A percentile compares a stretch with the other conserved stretches of the same genome.
Evolutionary conservation across 2,888 invertebrate genomes (phyloP).

Genomic region (Blastobasis adustella): DNA sequence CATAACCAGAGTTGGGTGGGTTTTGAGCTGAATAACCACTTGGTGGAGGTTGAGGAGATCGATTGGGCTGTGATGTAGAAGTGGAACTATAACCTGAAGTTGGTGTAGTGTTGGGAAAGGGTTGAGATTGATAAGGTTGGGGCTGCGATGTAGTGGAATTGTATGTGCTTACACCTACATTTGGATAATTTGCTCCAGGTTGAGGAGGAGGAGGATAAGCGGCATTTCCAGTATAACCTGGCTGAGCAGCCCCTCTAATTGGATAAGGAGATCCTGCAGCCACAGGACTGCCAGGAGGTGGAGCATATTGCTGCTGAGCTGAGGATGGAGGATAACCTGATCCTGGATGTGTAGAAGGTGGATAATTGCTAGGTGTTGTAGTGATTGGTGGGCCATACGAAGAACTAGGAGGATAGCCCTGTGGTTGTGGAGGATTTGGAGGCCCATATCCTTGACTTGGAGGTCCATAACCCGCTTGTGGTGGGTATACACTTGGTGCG

Average conservation of each 20-base stretch:
- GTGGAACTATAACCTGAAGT: conserved; percentile 73
- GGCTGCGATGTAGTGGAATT: conserved; percentile 65
- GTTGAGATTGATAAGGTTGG: conserved; percentile 66
- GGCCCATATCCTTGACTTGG: conserved; percentile 79
- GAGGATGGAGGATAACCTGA: conserved; percentile 63
- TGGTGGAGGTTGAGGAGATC: conserved; percentile 74
- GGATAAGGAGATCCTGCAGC: conserved; percentile 60
- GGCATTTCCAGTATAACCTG: conserved; percentile 61
- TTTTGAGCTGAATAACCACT: conserved; percentile 75
- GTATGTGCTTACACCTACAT: conserved; percentile 64
- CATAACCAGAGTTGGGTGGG: conserved; percentile 73
- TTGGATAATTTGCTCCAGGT: conserved; percentile 58
- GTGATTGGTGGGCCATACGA: conserved; percentile 78
- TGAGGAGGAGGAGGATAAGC: conserved; percentile 64
- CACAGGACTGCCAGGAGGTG: conserved; percentile 63
- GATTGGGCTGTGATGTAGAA: conserved; percentile 65
- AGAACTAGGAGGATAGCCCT: conserved; percentile 79
- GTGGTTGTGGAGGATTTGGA: conserved; percentile 78
- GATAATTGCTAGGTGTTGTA: conserved; percentile 74
- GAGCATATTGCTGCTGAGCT: conserved; percentile 65
- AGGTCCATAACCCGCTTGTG: conserved; percentile 80
- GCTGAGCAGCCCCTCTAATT: conserved; percentile 57
- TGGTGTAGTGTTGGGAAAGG: conserved; percentile 64
- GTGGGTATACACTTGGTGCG: conserved; percentile 76
- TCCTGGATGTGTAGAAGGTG: conserved; percentile 67